phyloP scores from a whole-genome alignment of 2,888 invertebrate species.

The Artemia sinica region DNA sequence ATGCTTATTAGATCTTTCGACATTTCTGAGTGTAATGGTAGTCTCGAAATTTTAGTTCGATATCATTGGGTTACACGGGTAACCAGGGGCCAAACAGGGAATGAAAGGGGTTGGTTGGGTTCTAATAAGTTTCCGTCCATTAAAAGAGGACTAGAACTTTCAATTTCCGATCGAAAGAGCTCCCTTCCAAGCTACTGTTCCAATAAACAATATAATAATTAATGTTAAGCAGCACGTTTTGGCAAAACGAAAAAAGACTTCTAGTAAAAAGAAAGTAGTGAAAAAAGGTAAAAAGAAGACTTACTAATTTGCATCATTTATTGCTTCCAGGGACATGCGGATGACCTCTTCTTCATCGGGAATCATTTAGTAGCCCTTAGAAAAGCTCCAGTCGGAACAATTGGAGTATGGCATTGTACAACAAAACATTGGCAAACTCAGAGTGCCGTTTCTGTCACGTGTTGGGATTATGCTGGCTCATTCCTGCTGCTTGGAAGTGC shows the following conservation, averaged over 20 bases:
- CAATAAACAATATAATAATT: not conserved
- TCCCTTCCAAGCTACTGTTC: not conserved
- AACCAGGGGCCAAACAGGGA: too few species aligned
- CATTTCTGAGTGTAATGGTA: too few species aligned
- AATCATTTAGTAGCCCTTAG: constrained; percentile 92
- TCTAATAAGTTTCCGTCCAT: too few species aligned
- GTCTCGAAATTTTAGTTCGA: too few species aligned
- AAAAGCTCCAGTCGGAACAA: constrained; percentile 54
- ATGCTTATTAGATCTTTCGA: too few species aligned
- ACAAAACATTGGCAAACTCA: constrained; percentile 97
- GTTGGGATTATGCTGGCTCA: constrained; percentile 91
- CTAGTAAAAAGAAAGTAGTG: too few species aligned
- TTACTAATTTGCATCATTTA: too few species aligned
- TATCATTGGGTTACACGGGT: too few species aligned
- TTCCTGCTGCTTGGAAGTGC: constrained; percentile 85
- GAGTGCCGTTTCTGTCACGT: constrained; percentile 83
- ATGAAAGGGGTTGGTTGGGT: too few species aligned
- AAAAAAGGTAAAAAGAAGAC: too few species aligned
- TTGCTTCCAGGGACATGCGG: constrained; percentile 56
- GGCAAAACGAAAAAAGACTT: constrained; percentile 38
- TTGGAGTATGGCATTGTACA: constrained; percentile 99
- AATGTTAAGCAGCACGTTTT: constrained; percentile 49
- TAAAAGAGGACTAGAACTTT: not conserved
- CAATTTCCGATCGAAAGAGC: constrained; percentile 18
- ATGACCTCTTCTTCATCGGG: constrained; percentile 91